A percentile compares a stretch with the other conserved stretches of the same genome.
Conservation (phyloP, 1,140 invertebrate genomes). For the Cydia pomonella region DNA sequence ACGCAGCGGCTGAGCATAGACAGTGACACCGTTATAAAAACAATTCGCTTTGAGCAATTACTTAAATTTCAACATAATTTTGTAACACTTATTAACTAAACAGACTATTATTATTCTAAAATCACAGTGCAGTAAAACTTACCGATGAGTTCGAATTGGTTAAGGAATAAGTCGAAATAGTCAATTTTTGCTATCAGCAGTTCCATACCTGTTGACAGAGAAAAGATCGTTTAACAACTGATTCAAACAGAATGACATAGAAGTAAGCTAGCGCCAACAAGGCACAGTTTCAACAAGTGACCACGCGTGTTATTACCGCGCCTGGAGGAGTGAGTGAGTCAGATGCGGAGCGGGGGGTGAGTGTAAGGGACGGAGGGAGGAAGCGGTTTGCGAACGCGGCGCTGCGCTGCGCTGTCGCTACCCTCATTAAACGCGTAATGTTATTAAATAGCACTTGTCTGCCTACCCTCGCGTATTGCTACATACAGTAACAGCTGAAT, state of each 20-base stretch:
- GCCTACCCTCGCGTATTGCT: background rate
- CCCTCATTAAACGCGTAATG: background rate
- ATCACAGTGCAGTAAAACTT: slow-evolving; percentile 7
- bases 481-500: no score
- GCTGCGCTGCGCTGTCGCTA: slow-evolving; percentile 1
- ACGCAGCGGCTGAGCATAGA: background rate
- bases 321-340: background rate
- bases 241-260: background rate
- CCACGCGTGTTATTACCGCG: background rate
- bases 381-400: background rate
- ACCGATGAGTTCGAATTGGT: slow-evolving; percentile 20
- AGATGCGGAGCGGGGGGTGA: background rate
- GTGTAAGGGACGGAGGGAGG: background rate
- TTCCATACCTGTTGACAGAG: slow-evolving; percentile 28
- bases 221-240: slow-evolving; percentile 17
- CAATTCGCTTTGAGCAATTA: slow-evolving; percentile 19
- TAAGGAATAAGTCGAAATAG: slow-evolving; percentile 13
- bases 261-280: background rate
- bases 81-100: background rate
- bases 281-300: slow-evolving; percentile 9
- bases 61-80: background rate
- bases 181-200: slow-evolving; percentile 10
- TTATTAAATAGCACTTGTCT: background rate
- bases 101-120: background rate
- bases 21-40: background rate